Conservation (phyloP, 2,113 vertebrate genomes). For the Oncorhynchus mykiss region DNA sequence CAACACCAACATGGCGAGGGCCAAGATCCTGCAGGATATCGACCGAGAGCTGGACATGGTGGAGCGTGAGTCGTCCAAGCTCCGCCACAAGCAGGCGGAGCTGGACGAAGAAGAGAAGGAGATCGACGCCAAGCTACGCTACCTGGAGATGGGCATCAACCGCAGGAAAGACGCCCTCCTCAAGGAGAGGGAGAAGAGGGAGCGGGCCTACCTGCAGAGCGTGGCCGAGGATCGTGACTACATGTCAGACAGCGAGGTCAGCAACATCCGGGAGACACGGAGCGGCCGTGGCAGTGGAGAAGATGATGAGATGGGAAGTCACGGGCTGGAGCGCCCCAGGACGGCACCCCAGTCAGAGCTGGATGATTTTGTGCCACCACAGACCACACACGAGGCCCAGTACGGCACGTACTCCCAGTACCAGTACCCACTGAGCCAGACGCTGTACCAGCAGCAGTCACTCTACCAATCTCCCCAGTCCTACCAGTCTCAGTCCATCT, state of each 20-base stretch:
- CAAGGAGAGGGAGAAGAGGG: constrained; percentile 94
- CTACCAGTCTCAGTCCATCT: constrained; percentile 90
- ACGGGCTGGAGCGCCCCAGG: constrained; percentile 88
- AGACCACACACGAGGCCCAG: constrained; percentile 83
- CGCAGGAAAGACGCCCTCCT: constrained; percentile 92
- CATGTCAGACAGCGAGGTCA: constrained; percentile 99
- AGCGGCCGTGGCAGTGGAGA: constrained; percentile 67
- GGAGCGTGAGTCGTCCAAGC: constrained; percentile 96
- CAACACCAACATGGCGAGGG: constrained; percentile 94
- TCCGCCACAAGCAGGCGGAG: constrained; percentile 96
- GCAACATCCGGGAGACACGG: constrained; percentile 86
- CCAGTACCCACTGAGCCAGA: constrained; percentile 85
- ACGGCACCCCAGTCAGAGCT: constrained; percentile 93
- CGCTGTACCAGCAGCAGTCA: constrained; percentile 87
- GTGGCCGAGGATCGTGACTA: constrained; percentile 98
- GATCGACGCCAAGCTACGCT: constrained; percentile 95
- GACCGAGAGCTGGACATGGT: constrained; percentile 95
- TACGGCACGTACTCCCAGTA: constrained; percentile 92
- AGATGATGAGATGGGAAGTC: constrained; percentile 72
- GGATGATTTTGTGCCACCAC: constrained; percentile 89
- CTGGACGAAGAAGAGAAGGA: constrained; percentile 98
- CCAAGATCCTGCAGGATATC: constrained; percentile 98
- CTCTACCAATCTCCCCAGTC: constrained; percentile 88
- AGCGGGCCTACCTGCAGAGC: constrained; percentile 94
- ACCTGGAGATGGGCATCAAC: constrained; percentile 98